Conservation (phyloP, 2,113 vertebrate species). For the Gnathonemus echidnorhynchus region DNA sequence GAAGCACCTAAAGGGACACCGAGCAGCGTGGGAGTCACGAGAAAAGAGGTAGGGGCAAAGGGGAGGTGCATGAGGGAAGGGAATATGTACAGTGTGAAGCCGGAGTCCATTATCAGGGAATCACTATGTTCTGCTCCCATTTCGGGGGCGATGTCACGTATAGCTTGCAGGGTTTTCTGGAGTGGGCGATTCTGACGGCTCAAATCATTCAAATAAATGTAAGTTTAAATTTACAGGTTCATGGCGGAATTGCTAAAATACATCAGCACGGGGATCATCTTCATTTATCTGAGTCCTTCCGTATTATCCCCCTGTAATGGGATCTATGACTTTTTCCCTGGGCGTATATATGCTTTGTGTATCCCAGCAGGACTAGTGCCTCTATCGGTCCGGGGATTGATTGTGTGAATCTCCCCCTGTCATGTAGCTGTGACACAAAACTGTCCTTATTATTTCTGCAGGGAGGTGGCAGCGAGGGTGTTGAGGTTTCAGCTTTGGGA, state of each 20-base stretch:
- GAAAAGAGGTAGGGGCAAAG: background rate
- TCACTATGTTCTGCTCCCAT: background rate
- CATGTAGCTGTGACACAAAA: background rate
- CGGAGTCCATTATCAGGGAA: no score
- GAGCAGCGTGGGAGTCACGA: background rate
- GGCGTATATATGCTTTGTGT: background rate
- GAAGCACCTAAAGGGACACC: constrained; percentile 72
- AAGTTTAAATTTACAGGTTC: background rate
- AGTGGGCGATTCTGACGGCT: background rate
- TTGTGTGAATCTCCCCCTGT: background rate
- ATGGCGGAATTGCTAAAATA: background rate
- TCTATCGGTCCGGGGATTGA: background rate
- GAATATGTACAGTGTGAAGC: background rate
- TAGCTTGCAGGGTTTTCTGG: background rate
- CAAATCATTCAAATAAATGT: constrained; percentile 2
- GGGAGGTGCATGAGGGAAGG: background rate
- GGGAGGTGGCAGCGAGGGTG: background rate
- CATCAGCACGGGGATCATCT: background rate
- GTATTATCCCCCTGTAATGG: background rate
- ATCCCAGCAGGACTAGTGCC: background rate
- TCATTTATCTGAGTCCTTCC: background rate
- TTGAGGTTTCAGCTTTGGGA: background rate
- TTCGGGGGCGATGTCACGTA: background rate
- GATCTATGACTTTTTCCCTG: background rate
- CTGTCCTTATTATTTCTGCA: background rate